These are phyloP conservation scores for Dynastes hyllus DNA, from an alignment of 2,888 invertebrate genomes.

Conservation along the genomic window DNA sequence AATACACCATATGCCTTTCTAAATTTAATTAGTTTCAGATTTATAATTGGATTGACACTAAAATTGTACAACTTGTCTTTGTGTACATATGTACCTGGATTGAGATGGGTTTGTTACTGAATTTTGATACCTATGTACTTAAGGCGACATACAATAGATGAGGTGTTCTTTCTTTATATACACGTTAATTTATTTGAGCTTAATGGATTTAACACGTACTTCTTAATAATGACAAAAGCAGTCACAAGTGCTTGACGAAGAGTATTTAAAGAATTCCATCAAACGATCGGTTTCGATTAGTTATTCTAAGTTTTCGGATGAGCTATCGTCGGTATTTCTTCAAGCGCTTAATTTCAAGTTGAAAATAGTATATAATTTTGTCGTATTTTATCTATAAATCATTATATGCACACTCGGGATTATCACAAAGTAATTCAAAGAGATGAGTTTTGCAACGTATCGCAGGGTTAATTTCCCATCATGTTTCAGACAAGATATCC, in stretches of 20 bases:
- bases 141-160: not conserved
- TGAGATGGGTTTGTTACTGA: not conserved
- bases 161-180: not conserved
- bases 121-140: not conserved
- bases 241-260: constrained; percentile 22
- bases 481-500: constrained; percentile 68
- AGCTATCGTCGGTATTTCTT: not conserved
- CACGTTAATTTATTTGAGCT: constrained; percentile 29
- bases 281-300: not conserved
- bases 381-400: not conserved
- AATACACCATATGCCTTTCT: not conserved
- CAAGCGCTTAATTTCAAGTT: no score
- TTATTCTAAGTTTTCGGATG: not conserved
- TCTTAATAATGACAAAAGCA: constrained; percentile 29
- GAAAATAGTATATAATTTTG: no score
- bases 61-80: not conserved
- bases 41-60: constrained; percentile 25
- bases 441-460: not conserved
- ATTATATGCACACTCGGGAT: not conserved
- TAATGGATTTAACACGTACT: constrained; percentile 35
- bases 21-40: constrained; percentile 40
- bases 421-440: not conserved
- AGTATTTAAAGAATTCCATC: constrained; percentile 33
- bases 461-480: not conserved
- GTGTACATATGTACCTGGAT: not conserved